A percentile compares a stretch with the other conserved stretches of the same genome.
phyloP scores from a whole-genome alignment of 2,113 vertebrate genomes.

The Pluvialis apricaria region DNA sequence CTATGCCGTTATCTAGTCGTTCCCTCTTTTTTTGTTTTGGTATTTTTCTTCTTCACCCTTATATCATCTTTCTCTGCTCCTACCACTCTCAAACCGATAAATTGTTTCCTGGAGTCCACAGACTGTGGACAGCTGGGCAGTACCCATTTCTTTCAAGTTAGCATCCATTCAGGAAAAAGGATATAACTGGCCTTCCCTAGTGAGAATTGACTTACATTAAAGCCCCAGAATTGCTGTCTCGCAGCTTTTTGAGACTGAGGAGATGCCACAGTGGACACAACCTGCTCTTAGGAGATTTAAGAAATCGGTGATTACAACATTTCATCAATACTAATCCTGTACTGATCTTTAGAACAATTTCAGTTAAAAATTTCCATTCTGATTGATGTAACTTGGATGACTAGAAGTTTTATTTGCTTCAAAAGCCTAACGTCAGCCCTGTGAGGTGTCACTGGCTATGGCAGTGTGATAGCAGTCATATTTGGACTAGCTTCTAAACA shows the following conservation, averaged over 20 bases:
- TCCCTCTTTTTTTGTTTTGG: background rate
- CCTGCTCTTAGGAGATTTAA: background rate
- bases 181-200: background rate
- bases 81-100: background rate
- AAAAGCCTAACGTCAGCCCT: background rate
- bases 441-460: background rate
- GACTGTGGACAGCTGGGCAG: background rate
- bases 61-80: background rate
- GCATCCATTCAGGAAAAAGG: background rate
- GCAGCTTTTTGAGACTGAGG: background rate
- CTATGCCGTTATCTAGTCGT: accelerated
- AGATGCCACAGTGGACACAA: background rate
- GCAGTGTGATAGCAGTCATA: background rate
- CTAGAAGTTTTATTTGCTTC: background rate
- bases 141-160: background rate
- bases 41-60: background rate
- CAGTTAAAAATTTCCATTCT: background rate
- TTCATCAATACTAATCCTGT: background rate
- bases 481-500: background rate
- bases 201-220: background rate
- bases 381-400: background rate
- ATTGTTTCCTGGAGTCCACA: background rate
- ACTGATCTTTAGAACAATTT: background rate
- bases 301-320: background rate
- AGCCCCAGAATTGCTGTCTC: background rate